phyloP scores from a whole-genome alignment of 2,797 vertebrate species.

The Oreochromis mossambicus region DNA sequence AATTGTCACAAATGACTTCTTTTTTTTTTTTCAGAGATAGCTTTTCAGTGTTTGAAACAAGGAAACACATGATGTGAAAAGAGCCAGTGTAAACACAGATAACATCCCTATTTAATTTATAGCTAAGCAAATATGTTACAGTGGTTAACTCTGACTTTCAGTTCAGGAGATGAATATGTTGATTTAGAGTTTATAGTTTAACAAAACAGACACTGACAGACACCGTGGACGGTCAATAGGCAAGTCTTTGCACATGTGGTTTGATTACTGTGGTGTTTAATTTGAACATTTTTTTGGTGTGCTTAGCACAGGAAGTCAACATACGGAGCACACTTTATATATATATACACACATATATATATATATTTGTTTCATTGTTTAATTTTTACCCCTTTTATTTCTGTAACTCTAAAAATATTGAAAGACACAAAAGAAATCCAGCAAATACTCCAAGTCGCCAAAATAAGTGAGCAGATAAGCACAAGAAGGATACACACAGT shows the following conservation, averaged over 20 bases:
- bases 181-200: constrained; percentile 18
- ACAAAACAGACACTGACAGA: constrained; percentile 4
- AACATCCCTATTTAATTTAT: constrained; percentile 1
- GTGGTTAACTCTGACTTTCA: not conserved
- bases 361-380: not conserved
- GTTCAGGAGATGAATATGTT: not conserved
- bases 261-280: not conserved
- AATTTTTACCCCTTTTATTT: not conserved
- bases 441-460: not conserved
- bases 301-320: not conserved
- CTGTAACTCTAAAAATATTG: not conserved
- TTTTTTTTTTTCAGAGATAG: not conserved
- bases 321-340: not conserved
- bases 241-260: constrained; percentile 25
- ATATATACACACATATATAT: too few species aligned
- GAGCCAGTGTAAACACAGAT: not conserved
- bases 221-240: not conserved
- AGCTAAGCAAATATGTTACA: constrained; percentile 31
- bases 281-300: not conserved
- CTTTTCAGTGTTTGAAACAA: not conserved
- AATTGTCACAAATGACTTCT: not conserved
- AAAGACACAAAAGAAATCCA: not conserved
- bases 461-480: not conserved
- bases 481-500: not conserved
- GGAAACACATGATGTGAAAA: constrained; percentile 2